These are phyloP conservation scores for Nephila pilipes DNA, from an alignment of 1,140 invertebrate genomes.

Conservation along the genomic window DNA sequence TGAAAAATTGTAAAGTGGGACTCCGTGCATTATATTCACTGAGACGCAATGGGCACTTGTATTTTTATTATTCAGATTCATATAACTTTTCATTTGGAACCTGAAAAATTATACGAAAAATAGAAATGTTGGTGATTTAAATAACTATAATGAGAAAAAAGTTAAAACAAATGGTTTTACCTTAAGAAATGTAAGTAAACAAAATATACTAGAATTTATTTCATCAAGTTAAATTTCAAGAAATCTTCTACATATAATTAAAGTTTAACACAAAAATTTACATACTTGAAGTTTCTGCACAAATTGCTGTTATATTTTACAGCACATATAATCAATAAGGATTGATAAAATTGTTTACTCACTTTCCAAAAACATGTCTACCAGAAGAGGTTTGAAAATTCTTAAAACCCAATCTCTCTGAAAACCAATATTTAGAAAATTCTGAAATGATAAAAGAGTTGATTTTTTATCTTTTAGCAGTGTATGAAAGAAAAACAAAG, in stretches of 20 bases:
- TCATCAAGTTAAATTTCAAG: not conserved
- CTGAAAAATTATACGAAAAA: too few species aligned
- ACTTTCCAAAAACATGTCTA: not conserved
- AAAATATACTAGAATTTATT: not conserved
- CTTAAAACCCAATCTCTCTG: not conserved
- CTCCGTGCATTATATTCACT: not conserved
- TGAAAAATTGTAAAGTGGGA: not conserved
- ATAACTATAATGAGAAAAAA: too few species aligned
- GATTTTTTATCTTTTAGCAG: not conserved
- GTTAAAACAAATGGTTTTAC: not conserved
- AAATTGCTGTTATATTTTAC: not conserved
- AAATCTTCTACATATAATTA: not conserved
- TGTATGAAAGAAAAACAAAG: too few species aligned
- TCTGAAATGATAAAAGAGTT: not conserved
- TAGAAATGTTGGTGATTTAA: not conserved
- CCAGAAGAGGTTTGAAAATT: not conserved
- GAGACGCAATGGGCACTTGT: not conserved
- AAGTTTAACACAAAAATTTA: not conserved
- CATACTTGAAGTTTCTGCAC: too few species aligned
- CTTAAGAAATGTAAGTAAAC: not conserved
- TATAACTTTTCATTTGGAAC: too few species aligned
- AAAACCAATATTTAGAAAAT: not conserved
- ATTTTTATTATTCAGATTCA: not conserved
- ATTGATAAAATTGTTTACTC: not conserved
- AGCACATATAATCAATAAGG: not conserved